Evolutionary conservation across 2,888 invertebrate species (phyloP), one percentile per base, ranked within the genome.

Genomic region (Caradrina kadenii): DNA sequence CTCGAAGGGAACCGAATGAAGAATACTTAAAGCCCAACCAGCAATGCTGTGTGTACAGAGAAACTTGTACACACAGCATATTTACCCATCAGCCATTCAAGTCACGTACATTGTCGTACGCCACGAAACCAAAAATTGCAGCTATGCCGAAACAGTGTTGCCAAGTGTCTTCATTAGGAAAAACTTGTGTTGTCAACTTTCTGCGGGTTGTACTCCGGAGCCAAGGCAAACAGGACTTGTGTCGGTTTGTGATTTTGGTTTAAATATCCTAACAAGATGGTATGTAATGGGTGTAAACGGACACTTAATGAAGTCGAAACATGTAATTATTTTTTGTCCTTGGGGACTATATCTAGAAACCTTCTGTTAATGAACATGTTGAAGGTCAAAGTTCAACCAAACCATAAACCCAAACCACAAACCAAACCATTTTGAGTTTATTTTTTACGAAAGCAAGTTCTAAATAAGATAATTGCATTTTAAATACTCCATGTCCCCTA

Each of bases 131-230:
- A 81, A 82, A 82, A 83, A 83, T 80, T 83, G 84, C 87, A 85
- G 84, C 83, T 78, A 69, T 69, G 86, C 87, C 88, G 89, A 86
- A 91, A 90, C 85, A 84, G 84, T 83, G 69, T 74, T 81, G 84
- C 92, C 92, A 91, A 91, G 86, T 84, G 85, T 84, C 86, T 91
- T 92, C 91, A 90, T 92, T 92, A 92, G 87, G 87, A 86, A 84
- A 84, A 87, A 87, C 83, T 83, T 73, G 77, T 76, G 77, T 83
- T 79, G 76, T 75, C 81, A 82, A 83, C 70, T 79, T 70, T 67
- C 56, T 45, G 68, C 42, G 21, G 52, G 19, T 8, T 50, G 31
- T 76, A 59, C 69, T 62, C 48, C 39, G 48, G 49, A 72, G 85
- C 83, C 85, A 85, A 84, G 70, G 63, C 63, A 83, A 83, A 83